These are phyloP conservation scores for Virgularia gustaviana DNA, from an alignment of 92 coral and sea anemone genomes.

Conservation along the genomic window DNA sequence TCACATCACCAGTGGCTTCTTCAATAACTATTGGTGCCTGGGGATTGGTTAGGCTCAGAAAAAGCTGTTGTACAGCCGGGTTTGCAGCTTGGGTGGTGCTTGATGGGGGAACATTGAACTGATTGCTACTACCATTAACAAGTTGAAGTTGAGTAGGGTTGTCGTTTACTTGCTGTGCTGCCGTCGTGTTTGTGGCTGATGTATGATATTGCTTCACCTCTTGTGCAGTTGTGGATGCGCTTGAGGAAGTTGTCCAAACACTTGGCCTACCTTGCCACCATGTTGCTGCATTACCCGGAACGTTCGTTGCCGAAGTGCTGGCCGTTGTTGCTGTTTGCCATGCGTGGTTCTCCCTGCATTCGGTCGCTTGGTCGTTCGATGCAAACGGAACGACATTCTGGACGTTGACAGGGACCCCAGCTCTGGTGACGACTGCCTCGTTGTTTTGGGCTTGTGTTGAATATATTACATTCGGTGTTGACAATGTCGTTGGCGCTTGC, in stretches of 20 bases:
- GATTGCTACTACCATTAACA: constrained; percentile 31
- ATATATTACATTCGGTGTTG: constrained; percentile 36
- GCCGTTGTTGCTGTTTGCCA: constrained; percentile 72
- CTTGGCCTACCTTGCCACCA: constrained; percentile 86
- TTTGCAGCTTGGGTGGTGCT: background rate
- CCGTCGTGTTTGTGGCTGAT: constrained; percentile 47
- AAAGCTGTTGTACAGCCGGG: constrained; percentile 5
- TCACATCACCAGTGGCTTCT: constrained; percentile 2
- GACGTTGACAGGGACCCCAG: background rate
- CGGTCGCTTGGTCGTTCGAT: background rate
- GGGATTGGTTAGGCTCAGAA: constrained; percentile 1
- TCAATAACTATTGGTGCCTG: constrained; percentile 21
- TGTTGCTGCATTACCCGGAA: constrained; percentile 37
- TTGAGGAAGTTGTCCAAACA: constrained; percentile 66
- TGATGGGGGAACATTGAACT: background rate
- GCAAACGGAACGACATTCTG: too few species aligned
- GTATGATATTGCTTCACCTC: constrained; percentile 67
- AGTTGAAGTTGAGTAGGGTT: background rate
- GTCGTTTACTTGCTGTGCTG: background rate
- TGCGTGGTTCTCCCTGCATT: constrained; percentile 46
- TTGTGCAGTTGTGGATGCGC: constrained; percentile 67
- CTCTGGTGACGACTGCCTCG: background rate
- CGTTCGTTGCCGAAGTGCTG: constrained; percentile 39
- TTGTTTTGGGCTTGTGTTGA: constrained; percentile 24
- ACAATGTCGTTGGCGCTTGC: constrained; percentile 7